phyloP scores from a whole-genome alignment of 2,797 vertebrate genomes.

The Peromyscus nudipes region DNA sequence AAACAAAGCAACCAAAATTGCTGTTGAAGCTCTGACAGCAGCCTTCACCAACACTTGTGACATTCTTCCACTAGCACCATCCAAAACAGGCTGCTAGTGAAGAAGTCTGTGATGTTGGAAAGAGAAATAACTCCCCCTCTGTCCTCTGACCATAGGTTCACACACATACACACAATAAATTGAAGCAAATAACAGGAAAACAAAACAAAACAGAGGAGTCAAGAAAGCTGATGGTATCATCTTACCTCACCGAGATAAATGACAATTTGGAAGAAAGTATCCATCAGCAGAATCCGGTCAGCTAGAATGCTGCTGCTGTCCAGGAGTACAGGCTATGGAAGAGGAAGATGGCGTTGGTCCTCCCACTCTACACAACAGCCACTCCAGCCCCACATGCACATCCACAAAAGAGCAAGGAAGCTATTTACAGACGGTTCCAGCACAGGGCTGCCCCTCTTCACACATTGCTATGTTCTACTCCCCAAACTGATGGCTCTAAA shows the following conservation, averaged over 20 bases:
- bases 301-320: slow-evolving; percentile 98
- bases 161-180: background rate
- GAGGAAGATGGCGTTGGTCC: background rate
- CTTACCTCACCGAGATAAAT: slow-evolving; percentile 98
- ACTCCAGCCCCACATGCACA: background rate
- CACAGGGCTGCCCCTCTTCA: background rate
- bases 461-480: background rate
- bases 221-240: background rate
- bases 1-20: slow-evolving; percentile 45
- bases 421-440: background rate
- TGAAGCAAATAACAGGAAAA: background rate
- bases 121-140: background rate
- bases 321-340: slow-evolving; percentile 95
- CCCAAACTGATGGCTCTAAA: background rate
- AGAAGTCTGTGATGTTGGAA: background rate
- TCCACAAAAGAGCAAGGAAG: background rate
- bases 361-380: fast-evolving
- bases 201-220: background rate
- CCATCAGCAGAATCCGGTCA: slow-evolving; percentile 98
- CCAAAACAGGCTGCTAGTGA: background rate
- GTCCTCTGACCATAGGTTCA: background rate
- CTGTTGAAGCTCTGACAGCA: background rate
- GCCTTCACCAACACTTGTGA: background rate
- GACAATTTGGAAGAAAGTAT: slow-evolving; percentile 99
- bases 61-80: background rate